phyloP scores from a whole-genome alignment of 2,797 vertebrate species.

The Babyrousa celebensis region DNA sequence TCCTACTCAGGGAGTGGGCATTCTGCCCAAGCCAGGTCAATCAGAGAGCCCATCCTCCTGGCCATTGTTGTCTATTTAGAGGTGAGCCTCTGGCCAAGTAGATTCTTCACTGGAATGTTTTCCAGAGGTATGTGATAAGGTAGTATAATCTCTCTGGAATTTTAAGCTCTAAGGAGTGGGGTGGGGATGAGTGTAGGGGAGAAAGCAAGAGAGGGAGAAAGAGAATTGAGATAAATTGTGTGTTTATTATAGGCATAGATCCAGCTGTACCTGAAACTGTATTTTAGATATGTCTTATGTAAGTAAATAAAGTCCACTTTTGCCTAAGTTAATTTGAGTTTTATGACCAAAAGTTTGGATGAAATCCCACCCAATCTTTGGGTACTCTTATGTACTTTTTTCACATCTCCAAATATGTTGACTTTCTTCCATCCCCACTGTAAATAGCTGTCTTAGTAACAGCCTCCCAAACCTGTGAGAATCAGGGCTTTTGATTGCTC shows the following conservation, averaged over 20 bases:
- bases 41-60: not conserved
- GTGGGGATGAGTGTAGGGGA: not conserved
- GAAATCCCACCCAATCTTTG: not conserved
- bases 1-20: not conserved
- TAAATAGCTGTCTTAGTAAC: not conserved
- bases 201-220: not conserved
- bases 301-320: slow-evolving; percentile 1
- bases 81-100: not conserved
- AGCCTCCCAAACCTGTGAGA: not conserved
- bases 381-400: not conserved
- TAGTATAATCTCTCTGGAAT: not conserved
- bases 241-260: not conserved
- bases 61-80: not conserved
- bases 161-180: not conserved
- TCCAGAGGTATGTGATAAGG: not conserved
- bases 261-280: not conserved
- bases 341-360: not conserved
- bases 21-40: not conserved
- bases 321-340: not conserved
- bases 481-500: not conserved
- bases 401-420: not conserved
- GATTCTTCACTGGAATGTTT: not conserved
- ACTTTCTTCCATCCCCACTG: not conserved
- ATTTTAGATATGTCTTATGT: not conserved
- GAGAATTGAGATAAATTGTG: not conserved